These are phyloP conservation scores for Remorina albescens DNA, from an alignment of 2,797 vertebrate genomes.

Conservation along the genomic window DNA sequence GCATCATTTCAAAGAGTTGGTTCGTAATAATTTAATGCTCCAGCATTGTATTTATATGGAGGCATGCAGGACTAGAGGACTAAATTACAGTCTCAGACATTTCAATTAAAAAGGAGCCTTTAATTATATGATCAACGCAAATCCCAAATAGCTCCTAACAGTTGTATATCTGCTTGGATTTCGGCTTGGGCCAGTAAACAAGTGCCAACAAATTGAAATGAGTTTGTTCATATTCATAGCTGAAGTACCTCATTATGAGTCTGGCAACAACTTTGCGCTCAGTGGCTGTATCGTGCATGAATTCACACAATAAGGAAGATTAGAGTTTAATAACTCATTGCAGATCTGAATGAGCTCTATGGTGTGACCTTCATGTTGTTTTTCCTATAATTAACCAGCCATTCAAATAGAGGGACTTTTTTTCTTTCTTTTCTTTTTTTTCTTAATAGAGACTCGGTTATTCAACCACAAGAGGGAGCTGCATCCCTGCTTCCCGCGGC, in stretches of 20 bases:
- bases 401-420: constrained; percentile 9
- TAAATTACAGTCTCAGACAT: constrained; percentile 22
- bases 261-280: constrained; percentile 1
- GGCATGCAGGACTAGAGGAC: background rate
- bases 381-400: constrained; percentile 15
- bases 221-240: constrained; percentile 15
- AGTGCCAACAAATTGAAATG: constrained; percentile 12
- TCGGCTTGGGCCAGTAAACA: constrained; percentile 1
- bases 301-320: constrained; percentile 13
- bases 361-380: background rate
- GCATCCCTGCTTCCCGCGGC: constrained; percentile 67
- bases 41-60: background rate
- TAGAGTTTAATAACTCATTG: background rate
- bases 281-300: constrained; percentile 26
- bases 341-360: background rate
- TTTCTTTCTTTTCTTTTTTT: too few relatives aligned
- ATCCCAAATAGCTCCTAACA: background rate
- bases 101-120: background rate
- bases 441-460: constrained; percentile 14
- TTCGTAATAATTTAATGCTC: background rate
- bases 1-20: background rate
- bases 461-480: constrained; percentile 65
- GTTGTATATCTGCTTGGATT: background rate
- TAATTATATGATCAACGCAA: constrained; percentile 1
- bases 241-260: constrained; percentile 10